A percentile compares a stretch with the other conserved stretches of the same genome.
Conservation (phyloP, 2,797 vertebrate genomes). For the Echeneis naucrates region DNA sequence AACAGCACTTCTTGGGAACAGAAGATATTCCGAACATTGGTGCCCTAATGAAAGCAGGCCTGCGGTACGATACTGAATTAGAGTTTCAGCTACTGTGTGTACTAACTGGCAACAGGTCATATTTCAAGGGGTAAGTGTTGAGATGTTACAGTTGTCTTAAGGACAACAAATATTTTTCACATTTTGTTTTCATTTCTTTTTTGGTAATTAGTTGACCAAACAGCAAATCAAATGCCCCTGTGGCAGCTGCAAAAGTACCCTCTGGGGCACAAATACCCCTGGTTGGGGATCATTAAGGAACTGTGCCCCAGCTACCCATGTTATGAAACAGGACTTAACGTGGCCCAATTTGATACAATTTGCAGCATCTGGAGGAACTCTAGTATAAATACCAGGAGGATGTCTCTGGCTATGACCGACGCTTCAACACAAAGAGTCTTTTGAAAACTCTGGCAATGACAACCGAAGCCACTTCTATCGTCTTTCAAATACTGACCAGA, state of each 20-base stretch:
- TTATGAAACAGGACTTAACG: constrained; percentile 73
- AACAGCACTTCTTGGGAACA: not conserved
- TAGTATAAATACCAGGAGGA: constrained; percentile 80
- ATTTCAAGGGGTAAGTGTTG: not conserved
- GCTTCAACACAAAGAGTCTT: constrained; percentile 79
- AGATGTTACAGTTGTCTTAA: not conserved
- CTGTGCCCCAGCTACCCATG: constrained; percentile 50
- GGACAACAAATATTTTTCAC: not conserved
- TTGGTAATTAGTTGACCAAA: constrained; percentile 1
- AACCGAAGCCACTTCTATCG: constrained; percentile 80
- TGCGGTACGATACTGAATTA: not conserved
- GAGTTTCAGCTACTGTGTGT: not conserved
- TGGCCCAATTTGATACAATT: constrained; percentile 80
- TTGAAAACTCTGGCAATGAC: constrained; percentile 79
- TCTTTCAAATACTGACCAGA: constrained; percentile 74
- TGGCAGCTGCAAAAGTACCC: constrained; percentile 6
- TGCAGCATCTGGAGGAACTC: constrained; percentile 83
- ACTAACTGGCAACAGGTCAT: not conserved
- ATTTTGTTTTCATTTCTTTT: not conserved
- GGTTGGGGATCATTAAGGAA: constrained; percentile 38
- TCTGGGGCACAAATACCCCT: not conserved
- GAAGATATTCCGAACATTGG: not conserved
- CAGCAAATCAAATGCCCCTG: not conserved
- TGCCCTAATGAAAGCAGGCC: not conserved
- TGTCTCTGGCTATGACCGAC: constrained; percentile 77